These are phyloP conservation scores for Anarsia innoxiella DNA, from an alignment of 2,888 invertebrate species.

Conservation along the genomic window DNA sequence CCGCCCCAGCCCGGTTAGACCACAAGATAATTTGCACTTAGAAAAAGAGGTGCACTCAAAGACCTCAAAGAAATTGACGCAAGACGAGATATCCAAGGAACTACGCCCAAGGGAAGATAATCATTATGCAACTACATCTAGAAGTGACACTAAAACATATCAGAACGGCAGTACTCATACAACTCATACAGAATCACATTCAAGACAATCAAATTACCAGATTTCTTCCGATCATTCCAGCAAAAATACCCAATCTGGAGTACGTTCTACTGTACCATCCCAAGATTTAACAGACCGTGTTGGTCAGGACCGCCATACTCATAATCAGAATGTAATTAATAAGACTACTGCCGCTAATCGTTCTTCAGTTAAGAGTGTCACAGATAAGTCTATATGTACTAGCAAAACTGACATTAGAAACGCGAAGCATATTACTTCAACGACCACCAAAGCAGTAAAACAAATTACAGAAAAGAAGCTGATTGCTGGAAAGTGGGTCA, in stretches of 20 bases:
- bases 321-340: conserved; percentile 41
- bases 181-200: conserved; percentile 32
- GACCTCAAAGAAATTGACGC: conserved; percentile 42
- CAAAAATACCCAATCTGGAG: conserved; percentile 34
- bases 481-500: conserved; percentile 63
- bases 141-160: conserved; percentile 55
- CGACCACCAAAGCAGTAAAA: conserved; percentile 71
- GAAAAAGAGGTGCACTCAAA: conserved; percentile 74
- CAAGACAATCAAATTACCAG: conserved; percentile 31
- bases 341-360: conserved; percentile 32
- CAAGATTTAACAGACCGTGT: conserved; percentile 29
- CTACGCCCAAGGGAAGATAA: conserved; percentile 42
- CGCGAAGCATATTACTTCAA: conserved; percentile 44
- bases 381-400: conserved; percentile 32
- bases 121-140: conserved; percentile 43
- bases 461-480: conserved; percentile 74
- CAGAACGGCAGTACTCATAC: conserved; percentile 29
- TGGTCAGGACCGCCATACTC: conserved; percentile 45
- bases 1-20: conserved; percentile 52
- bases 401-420: conserved; percentile 42
- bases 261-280: conserved; percentile 28
- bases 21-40: conserved; percentile 70
- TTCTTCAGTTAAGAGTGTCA: conserved; percentile 32
- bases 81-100: conserved; percentile 45
- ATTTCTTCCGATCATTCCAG: conserved; percentile 30